phyloP scores from a whole-genome alignment of 2,888 invertebrate species.

The Tipula vernalis region DNA sequence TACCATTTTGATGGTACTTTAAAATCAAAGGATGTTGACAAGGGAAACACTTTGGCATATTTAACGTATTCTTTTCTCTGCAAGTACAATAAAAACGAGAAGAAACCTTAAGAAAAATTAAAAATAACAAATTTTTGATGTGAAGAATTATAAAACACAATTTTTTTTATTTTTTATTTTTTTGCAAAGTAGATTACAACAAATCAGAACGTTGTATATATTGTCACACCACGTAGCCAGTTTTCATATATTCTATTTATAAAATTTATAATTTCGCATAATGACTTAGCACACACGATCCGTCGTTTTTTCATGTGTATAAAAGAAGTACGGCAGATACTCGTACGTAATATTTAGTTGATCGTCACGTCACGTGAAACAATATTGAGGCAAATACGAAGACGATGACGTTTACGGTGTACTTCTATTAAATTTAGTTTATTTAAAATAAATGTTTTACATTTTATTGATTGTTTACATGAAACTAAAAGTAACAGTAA shows the following conservation, averaged over 20 bases:
- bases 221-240: background rate
- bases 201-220: background rate
- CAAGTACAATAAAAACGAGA: conserved; percentile 30
- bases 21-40: conserved; percentile 65
- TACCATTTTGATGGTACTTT: conserved; percentile 91
- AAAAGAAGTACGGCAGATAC: background rate
- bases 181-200: background rate
- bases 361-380: background rate
- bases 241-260: background rate
- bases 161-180: too few relatives aligned
- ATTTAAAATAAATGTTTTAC: background rate
- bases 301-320: background rate
- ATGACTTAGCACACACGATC: background rate
- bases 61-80: conserved; percentile 91
- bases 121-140: background rate
- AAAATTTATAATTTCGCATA: background rate
- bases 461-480: background rate
- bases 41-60: conserved; percentile 88
- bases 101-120: background rate
- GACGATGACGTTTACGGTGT: background rate
- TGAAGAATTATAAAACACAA: background rate
- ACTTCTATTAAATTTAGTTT: background rate
- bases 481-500: background rate
- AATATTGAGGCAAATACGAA: background rate
- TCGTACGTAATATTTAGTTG: background rate